Base-by-base conservation (phyloP, 2,797 vertebrate genomes). In the Astyanax mexicanus region DNA sequence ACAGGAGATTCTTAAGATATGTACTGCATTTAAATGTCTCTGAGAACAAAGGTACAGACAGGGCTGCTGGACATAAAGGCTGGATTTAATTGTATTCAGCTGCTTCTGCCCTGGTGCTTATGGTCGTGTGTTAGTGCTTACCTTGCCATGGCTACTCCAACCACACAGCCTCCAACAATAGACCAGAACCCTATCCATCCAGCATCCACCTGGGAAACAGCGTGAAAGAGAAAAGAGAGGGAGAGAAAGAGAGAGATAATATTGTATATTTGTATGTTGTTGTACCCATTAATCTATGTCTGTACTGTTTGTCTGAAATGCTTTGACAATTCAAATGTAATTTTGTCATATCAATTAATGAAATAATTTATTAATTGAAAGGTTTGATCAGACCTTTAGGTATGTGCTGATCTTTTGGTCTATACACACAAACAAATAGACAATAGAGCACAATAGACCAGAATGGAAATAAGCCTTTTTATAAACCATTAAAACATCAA, bases 131-230 rank as follows among this genome's bases (percentile, higher is more conserved):
- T 29, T 11, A 0, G 2, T 61, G 32, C 90, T 91, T 86, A 99
- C 98, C 97, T 95, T 86, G 97, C 97, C 90, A 98, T 95, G 15
- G 94, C 96, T 81, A 99, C 94, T 81, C 98, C 98, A 87, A 98
- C 95, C 81, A 98, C 92, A 86, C 98, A 99, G 67, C 98, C 97
- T 68, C 97, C 98, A 69, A 99, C 90, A 45, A 92, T 93, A 23
- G 97, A 98, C 97, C 97, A 99, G 92, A 99, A 99, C 66, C 98
- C 98, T 81, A 99, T 97, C 97, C 97, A 99, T 80, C 98, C 97
- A 66, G 98, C 98, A 79, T 99, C 95, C 72, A 98, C 95, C 98
- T 99, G 90, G 78, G 17, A 78, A 32, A 75, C 11, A 35, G 2
- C 45, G 54, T 13, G 0, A 58, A 23, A 32, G 69, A 19, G 58